Evolutionary conservation across 2,113 vertebrate species (phyloP), one percentile per base, ranked within the genome.

Genomic region (Chaenocephalus aceratus): DNA sequence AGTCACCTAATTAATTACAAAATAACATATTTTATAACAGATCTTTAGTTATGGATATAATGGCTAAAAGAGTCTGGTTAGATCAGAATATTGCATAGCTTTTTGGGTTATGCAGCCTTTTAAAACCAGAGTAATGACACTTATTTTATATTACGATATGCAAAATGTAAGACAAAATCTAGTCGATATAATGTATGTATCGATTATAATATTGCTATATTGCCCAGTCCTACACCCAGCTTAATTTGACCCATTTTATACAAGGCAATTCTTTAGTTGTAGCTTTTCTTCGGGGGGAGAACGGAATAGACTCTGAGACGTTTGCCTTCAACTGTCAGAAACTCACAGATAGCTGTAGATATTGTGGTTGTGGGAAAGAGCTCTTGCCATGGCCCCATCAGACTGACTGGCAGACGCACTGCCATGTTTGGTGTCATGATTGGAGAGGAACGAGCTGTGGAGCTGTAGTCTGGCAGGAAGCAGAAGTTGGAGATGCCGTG

Each of bases 401-500:
- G 58, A 45, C 49, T 58, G 75, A 54, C 57, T 82, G 30, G 72
- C 58, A 62, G 53, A 67, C 34, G 56, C 64, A 10, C 45, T 10
- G 10, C 34, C 49, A 56, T 57, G 26, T 44, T 76, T 56, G 53
- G 71, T 87, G 70, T 85, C 82, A 78, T 74, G 72, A 77, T 45
- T 44, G 44, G 66, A 72, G 72, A 62, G 30, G 83, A 82, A 56
- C 14, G 10, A 63, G 84, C 49, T 51, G 36, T 53, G 41, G 57
- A 86, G 66, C 58, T 0, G 0, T 16, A 34, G 58, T 78, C 77
- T 87, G 83, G 58, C 77, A 85, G 65, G 56, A 79, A 84, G 78
- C 78, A 73, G 68, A 87, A 77, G 79, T 30, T 80, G 75, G 71
- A 80, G 80, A 89, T 86, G 77, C 76, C 16, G 71, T 87, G 83